Base-by-base conservation (phyloP, 1,140 invertebrate species). In the Radopholus similis region DNA sequence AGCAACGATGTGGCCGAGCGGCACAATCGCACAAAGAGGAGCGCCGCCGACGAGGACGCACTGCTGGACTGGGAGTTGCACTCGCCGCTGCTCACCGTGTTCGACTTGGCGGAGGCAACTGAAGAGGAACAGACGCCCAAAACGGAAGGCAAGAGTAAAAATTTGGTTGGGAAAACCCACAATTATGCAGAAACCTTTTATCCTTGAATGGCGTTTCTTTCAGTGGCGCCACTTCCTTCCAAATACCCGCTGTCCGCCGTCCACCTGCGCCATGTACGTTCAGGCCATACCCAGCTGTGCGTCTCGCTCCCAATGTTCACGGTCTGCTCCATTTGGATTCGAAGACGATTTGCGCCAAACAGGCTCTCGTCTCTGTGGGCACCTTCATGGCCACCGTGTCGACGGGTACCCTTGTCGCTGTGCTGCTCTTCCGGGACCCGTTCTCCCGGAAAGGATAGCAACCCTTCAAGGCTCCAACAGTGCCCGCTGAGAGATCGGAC, bases 381-480 rank as follows among this genome's bases (percentile, higher is more conserved):
- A 72, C 70, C 26, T 72, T 72, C 57, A 44, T 72, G 18, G 66
- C 63, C 38, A 73, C 71, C n/a, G 49, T 72, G 53, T 70, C 54
- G 32, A 38, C 56, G 56, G 70, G 49, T 47, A 38, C 64, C 8
- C 56, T 73, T 53, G 38, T 72, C 37, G 42, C 35, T 40, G 49
- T 59, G 28, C 40, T 72, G 30, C 35, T 72, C 5, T 67, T 62
- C 32, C n/a, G 38, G 1, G 40, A 62, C 30, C 40, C 40, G 9
- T 23, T 51, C 44, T 2, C 44, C n/a, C n/a, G n/a, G n/a, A n/a
- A n/a, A n/a, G n/a, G n/a, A n/a, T n/a, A n/a, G n/a, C n/a, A n/a
- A n/a, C n/a, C n/a, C n/a, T n/a, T n/a, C n/a, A n/a, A n/a, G n/a
- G n/a, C n/a, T n/a, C n/a, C n/a, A n/a, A n/a, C n/a, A n/a, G n/a